Base-by-base conservation (phyloP, 2,113 vertebrate genomes). In the Silurus meridionalis region DNA sequence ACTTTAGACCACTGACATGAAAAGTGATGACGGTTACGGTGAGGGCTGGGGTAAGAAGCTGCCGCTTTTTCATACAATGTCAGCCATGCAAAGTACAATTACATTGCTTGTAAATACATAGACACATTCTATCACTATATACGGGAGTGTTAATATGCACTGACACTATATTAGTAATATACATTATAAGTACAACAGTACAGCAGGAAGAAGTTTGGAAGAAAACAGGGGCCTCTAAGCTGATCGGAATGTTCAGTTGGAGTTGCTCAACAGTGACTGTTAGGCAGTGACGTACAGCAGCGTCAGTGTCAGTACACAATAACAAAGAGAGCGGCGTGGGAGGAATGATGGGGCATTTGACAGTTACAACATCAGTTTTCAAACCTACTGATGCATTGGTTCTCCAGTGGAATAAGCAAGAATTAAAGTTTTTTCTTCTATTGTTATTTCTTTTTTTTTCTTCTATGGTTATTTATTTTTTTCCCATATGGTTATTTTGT, bases 201-300 rank as follows among this genome's bases (percentile, higher is more conserved):
- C 58, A 61, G n/a, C 28, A 60, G 53, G 15, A 60, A 71, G 1
- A 15, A 50, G 64, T 80, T 63, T 60, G 77, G 25, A 53, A 14
- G 64, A 58, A 69, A 55, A 8, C 48, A 50, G n/a, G 53, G 64
- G 37, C 78, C 37, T 77, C 50, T 87, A 80, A 86, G 53, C 55
- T 2, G 55, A 61, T 19, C 25, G 85, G 85, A 86, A 86, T 86
- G 63, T 86, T 86, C 58, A 60, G 78, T 81, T 86, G 52, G 75
- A 80, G 78, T 86, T 86, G 78, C 85, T 61, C 53, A 86, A 86
- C 78, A 28, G 55, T 61, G 66, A 72, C 66, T 71, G 66, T 81
- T 86, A 17, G 78, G 60, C 66, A 86, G 57, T 86, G 85, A 86
- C 77, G 66, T 81, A 83, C 58, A 60, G 72, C 58, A 87, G 71